Evolutionary conservation across 2,888 invertebrate genomes (phyloP).

Genomic region (Axea sp.): DNA sequence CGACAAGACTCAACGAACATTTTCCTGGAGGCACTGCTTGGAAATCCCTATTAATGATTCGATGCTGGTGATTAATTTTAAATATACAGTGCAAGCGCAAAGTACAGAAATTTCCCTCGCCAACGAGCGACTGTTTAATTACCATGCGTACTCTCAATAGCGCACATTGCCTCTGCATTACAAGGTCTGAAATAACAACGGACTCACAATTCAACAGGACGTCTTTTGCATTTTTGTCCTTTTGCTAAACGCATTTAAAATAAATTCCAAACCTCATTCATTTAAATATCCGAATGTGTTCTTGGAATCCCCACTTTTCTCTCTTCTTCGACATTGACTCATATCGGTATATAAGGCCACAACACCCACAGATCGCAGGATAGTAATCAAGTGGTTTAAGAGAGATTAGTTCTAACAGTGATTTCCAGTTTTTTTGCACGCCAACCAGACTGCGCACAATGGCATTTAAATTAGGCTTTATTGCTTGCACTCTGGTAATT

Average conservation of each 20-base stretch:
- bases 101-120: too few relatives aligned
- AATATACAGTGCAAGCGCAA: too few relatives aligned
- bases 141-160: too few relatives aligned
- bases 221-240: slow-evolving; percentile 30
- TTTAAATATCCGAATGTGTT: slow-evolving; percentile 58
- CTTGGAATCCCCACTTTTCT: slow-evolving; percentile 56
- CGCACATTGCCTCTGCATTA: too few relatives aligned
- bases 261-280: slow-evolving; percentile 47
- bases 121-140: too few relatives aligned
- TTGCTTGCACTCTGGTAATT: slow-evolving; percentile 8
- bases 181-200: slow-evolving; percentile 32
- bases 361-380: slow-evolving; percentile 50
- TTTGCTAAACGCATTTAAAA: slow-evolving; percentile 45
- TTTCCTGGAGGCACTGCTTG: too few relatives aligned
- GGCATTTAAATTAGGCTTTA: slow-evolving; percentile 19
- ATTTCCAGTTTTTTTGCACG: slow-evolving; percentile 23
- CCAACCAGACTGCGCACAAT: slow-evolving; percentile 4
- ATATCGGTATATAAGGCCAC: slow-evolving; percentile 50
- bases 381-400: slow-evolving; percentile 46
- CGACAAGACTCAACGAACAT: too few relatives aligned
- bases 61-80: too few relatives aligned
- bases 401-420: slow-evolving; percentile 19
- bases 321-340: slow-evolving; percentile 54
- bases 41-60: too few relatives aligned
- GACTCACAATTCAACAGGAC: slow-evolving; percentile 18